Base-by-base conservation (phyloP, 53 echinoderm and acorn worm genomes). In the Apostichopus leukothele region DNA sequence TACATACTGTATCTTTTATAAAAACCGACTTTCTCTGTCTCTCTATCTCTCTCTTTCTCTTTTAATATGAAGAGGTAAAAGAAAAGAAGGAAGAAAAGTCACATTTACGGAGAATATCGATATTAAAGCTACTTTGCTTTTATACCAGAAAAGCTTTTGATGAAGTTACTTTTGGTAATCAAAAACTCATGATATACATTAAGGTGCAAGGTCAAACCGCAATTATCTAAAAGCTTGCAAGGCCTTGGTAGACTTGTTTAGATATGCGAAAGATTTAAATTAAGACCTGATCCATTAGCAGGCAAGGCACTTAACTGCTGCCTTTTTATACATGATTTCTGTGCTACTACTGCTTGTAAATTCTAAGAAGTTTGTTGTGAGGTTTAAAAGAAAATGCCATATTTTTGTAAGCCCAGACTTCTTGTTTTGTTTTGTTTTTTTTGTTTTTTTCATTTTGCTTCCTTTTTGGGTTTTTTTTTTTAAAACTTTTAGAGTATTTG, bases 211-310 rank as follows among this genome's bases (percentile, higher is more conserved):
- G 81, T 81, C 81, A 81, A 81, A 81, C 81, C 9, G 81, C 81
- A 81, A 81, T 81, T 81, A 81, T 22, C 81, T 81, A 81, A 81
- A 81, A 81, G 81, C 81, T 81, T 81, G 51, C 81, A 81, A 81
- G 81, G 81, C 81, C 81, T 81, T 81, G n/a, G 20, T 81, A 23
- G 11, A 81, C 81, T 81, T 39, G 54, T 81, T 81, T 54, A 55
- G 55, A 81, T 81, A 81, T 81, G 55, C 55, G 59, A 55, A 54
- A 52, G 81, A 81, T 81, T 81, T 54, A 59, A 81, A 81, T 81
- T 81, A 81, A 53, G 81, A 59, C 54, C 22, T 8, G 55, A 54
- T n/a, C 81, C 81, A 81, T 81, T 81, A 81, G 81, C 54, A 25
- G 8, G 55, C 59, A 8, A 59, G 55, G 9, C 55, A 81, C 81